These are phyloP conservation scores for Phylloscopus collybita DNA, from an alignment of 2,797 vertebrate genomes.

Conservation along the genomic window DNA sequence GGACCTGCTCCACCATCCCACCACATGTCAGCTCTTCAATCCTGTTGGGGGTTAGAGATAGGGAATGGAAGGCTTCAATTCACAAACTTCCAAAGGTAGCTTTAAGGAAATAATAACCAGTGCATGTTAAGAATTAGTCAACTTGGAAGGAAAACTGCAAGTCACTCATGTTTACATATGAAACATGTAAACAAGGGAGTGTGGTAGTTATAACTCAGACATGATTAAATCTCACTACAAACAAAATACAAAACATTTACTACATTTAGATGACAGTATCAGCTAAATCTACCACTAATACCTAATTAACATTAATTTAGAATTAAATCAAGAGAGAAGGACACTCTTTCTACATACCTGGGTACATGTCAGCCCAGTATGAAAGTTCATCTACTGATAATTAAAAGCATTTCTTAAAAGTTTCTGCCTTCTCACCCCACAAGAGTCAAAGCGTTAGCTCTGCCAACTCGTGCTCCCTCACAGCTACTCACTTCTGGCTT, in stretches of 20 bases:
- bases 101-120: background rate
- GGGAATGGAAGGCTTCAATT: background rate
- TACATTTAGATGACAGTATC: background rate
- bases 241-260: background rate
- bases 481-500: background rate
- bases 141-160: background rate
- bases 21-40: slow-evolving; percentile 97
- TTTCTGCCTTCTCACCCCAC: background rate
- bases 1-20: slow-evolving; percentile 98
- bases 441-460: background rate
- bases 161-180: background rate
- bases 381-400: background rate
- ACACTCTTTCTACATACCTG: background rate
- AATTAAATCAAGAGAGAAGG: background rate
- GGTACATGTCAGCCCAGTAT: rapidly evolving
- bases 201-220: background rate
- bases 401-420: background rate
- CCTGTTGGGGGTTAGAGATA: slow-evolving; percentile 74
- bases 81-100: background rate
- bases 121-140: background rate
- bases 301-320: background rate
- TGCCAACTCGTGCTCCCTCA: background rate
- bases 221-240: background rate
- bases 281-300: background rate
- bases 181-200: background rate